A percentile compares a stretch with the other conserved stretches of the same genome.
These are phyloP conservation scores for Parnassius glacialis DNA, from an alignment of 2,888 invertebrate species.

Conservation along the genomic window DNA sequence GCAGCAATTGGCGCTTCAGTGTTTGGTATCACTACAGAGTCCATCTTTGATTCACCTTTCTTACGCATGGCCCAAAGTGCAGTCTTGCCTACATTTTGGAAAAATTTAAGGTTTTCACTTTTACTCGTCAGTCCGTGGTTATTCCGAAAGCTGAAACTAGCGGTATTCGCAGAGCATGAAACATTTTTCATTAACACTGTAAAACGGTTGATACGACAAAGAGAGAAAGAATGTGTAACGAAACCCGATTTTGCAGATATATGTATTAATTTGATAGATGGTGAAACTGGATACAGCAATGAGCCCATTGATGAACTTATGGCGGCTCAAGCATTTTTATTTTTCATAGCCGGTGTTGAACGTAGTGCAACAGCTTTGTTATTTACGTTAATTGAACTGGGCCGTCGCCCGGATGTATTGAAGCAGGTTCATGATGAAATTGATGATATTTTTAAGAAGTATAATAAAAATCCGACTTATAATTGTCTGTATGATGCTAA, in stretches of 20 bases:
- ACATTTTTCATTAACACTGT: too few species aligned
- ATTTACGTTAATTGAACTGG: background rate
- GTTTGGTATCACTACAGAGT: background rate
- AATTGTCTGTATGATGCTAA: background rate
- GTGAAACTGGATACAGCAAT: too few species aligned
- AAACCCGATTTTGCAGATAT: too few species aligned
- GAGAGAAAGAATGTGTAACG: too few species aligned
- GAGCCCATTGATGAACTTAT: too few species aligned
- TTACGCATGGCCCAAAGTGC: background rate
- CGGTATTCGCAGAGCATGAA: too few species aligned
- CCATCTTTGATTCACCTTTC: background rate
- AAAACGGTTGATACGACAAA: too few species aligned
- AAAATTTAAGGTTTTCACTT: background rate
- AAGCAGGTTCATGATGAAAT: slow-evolving; percentile 1
- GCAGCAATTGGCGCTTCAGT: background rate
- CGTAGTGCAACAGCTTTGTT: slow-evolving; percentile 1
- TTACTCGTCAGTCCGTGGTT: background rate
- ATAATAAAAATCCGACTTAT: background rate
- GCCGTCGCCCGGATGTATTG: background rate
- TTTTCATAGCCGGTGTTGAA: background rate
- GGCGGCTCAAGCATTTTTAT: too few species aligned
- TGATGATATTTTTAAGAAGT: background rate
- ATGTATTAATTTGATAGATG: too few species aligned
- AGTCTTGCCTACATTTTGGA: background rate
- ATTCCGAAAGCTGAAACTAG: background rate